Percentiles rank a stretch among this genome's conserved stretches.
These are phyloP conservation scores for Oceanodroma tethys DNA, from an alignment of 2,113 vertebrate genomes.

Conservation along the genomic window DNA sequence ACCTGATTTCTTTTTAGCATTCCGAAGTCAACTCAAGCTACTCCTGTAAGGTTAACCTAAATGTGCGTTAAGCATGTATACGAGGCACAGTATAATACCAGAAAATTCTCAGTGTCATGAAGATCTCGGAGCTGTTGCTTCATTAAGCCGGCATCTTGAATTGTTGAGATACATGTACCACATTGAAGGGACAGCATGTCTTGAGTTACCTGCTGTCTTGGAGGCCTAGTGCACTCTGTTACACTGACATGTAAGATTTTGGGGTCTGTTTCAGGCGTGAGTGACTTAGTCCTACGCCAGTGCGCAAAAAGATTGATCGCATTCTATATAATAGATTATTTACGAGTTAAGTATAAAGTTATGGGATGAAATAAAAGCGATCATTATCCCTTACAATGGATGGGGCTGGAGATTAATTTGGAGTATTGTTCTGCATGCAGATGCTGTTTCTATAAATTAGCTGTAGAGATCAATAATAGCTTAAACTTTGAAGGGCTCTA, in stretches of 20 bases:
- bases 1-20: background rate
- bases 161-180: rapidly evolving
- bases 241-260: background rate
- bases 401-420: background rate
- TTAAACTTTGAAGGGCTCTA: background rate
- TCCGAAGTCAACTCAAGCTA: background rate
- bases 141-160: rapidly evolving
- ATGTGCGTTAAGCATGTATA: rapidly evolving
- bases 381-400: background rate
- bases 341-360: background rate
- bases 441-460: background rate
- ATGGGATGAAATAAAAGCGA: background rate
- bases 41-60: background rate
- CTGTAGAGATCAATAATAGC: background rate
- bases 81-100: background rate
- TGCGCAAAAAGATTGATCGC: background rate
- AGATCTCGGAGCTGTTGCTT: background rate
- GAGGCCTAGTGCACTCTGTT: background rate
- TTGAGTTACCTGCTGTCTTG: background rate
- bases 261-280: background rate
- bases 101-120: background rate
- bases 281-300: background rate
- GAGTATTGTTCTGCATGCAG: background rate
- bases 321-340: background rate
- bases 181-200: rapidly evolving